Conservation (phyloP, 2,113 vertebrate species). For the Chaetorhynchus papuensis region DNA sequence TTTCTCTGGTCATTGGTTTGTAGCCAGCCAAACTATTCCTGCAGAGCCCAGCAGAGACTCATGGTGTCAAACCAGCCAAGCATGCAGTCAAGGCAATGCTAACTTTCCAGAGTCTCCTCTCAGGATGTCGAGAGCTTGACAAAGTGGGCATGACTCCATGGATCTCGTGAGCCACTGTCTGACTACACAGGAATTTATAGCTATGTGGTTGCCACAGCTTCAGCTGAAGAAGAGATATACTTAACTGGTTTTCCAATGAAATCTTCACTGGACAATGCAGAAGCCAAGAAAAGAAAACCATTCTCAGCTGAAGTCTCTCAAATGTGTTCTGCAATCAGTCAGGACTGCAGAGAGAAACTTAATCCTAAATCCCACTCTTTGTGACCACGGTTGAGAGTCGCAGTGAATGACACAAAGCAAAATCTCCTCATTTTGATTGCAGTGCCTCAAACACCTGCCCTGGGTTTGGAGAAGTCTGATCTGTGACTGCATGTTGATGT, state of each 20-base stretch:
- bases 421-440: not conserved
- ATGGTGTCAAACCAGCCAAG: not conserved
- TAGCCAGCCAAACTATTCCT: constrained; percentile 1
- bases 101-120: constrained; percentile 6
- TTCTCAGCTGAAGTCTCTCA: not conserved
- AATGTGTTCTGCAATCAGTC: not conserved
- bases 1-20: not conserved
- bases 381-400: not conserved
- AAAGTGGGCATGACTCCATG: not conserved
- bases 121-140: not conserved
- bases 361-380: not conserved
- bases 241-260: not conserved
- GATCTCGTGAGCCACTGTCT: constrained; percentile 15
- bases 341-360: not conserved
- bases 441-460: not conserved
- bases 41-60: not conserved
- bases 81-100: not conserved
- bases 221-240: not conserved
- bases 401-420: not conserved
- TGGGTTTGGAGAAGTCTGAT: not conserved
- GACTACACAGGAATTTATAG: not conserved
- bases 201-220: not conserved
- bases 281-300: not conserved
- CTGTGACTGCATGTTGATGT: not conserved
- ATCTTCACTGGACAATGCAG: not conserved